A percentile compares a stretch with the other conserved stretches of the same genome.
These are phyloP conservation scores for Pluvianellus socialis DNA, from an alignment of 2,113 vertebrate genomes.

Conservation along the genomic window DNA sequence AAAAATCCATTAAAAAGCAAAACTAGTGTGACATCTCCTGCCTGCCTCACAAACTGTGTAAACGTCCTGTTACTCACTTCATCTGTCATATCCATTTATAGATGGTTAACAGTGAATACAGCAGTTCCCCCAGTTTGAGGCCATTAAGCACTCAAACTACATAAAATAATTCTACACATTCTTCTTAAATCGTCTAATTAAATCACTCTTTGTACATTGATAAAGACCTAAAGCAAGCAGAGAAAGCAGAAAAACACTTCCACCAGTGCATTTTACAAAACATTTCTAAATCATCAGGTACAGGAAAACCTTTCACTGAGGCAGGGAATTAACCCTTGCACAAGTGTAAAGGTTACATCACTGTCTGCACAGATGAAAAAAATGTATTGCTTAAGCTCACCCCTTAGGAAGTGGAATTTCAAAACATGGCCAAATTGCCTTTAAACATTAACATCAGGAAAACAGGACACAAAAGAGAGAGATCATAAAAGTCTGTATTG, in stretches of 20 bases:
- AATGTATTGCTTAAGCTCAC: background rate
- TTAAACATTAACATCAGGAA: background rate
- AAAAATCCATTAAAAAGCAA: background rate
- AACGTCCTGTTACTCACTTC: background rate
- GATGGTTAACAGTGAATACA: background rate
- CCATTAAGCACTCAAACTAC: background rate
- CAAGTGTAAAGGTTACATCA: background rate
- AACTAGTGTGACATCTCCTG: background rate
- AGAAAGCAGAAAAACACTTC: background rate
- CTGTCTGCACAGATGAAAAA: background rate
- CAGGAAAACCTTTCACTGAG: background rate
- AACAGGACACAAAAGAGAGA: background rate
- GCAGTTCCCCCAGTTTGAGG: background rate
- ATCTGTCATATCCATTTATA: background rate
- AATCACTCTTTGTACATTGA: background rate
- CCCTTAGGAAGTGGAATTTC: background rate
- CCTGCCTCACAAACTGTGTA: background rate
- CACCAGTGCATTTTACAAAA: background rate
- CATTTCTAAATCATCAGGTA: background rate
- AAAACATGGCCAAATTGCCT: background rate
- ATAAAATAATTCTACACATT: background rate
- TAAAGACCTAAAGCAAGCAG: background rate
- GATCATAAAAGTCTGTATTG: background rate
- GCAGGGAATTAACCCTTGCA: background rate
- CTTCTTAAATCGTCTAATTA: background rate